Evolutionary conservation across 2,797 vertebrate species (phyloP), one percentile per base, ranked within the genome.

Genomic region (Semotilus atromaculatus): DNA sequence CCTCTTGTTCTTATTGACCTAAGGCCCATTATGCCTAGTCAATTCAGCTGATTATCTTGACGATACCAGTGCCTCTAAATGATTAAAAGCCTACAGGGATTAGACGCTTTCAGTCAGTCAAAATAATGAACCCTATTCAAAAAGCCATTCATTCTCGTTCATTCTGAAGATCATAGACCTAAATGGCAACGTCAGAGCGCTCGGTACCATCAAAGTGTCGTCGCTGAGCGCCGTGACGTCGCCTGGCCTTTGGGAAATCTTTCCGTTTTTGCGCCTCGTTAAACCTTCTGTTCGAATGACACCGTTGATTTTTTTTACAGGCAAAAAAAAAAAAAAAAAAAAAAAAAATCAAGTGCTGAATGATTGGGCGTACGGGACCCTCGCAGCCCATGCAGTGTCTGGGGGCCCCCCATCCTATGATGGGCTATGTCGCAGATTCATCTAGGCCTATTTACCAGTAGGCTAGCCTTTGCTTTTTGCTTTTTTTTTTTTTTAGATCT

Each of bases 1-100:
- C 83, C 75, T 77, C 40, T 7, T 72, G 83, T 80, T 40, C 55
- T 71, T 62, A 18, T 51, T 64, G 29, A 62, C 51, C 53, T 19
- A 19, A 60, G 73, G 36, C 26, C 48, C 16, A 55, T 40, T 40
- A 76, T 31, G 51, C 29, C 62, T 60, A 6, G 48, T 78, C 75
- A 62, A 14, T 71, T 43, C 21, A 51, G 40, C 45, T 13, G 14
- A 38, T n/a, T 79, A 43, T 71, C 66, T 79, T 62, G 68, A 40
- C 21, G 11, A 72, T 55, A 75, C 48, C 13, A 76, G 51, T 31
- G 75, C 26, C 26, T 18, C 38, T 60, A 53, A 68, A 70, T 7
- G 19, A 67, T 67, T 38, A 83, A 81, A 70, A 51, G 66, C 36
- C 67, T 40, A 11, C 16, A 23, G 23, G 29, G 68, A 72, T 60